phyloP scores from a whole-genome alignment of 2,113 vertebrate species.

The Phrynosoma blainvillii region DNA sequence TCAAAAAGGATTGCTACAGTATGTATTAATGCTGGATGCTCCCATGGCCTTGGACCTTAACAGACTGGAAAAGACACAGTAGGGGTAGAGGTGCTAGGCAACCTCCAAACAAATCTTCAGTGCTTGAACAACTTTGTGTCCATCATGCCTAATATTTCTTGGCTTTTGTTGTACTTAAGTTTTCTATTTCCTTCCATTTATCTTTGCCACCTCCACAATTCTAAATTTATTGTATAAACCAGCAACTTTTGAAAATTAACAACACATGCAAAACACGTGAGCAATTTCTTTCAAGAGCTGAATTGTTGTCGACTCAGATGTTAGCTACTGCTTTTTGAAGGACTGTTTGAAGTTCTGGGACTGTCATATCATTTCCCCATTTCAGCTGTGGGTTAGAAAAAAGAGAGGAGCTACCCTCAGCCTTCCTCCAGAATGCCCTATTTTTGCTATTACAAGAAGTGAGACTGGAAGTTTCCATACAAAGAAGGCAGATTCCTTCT shows the following conservation, averaged over 20 bases:
- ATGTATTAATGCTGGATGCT: background rate
- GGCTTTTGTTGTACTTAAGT: background rate
- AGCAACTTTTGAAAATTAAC: background rate
- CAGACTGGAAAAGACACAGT: background rate
- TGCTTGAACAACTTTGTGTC: background rate
- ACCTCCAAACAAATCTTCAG: background rate
- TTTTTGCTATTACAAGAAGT: background rate
- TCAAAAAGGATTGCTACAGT: background rate
- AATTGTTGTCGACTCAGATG: background rate
- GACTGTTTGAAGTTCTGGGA: conserved; percentile 3
- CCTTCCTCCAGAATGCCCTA: background rate
- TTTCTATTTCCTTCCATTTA: background rate
- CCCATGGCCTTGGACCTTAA: background rate
- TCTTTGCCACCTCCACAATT: background rate
- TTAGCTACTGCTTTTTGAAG: conserved; percentile 12
- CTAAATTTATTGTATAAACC: background rate
- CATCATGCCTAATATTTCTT: background rate
- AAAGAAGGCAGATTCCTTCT: background rate
- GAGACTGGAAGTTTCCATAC: background rate
- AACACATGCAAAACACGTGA: background rate
- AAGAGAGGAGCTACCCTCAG: background rate
- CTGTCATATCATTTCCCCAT: too few relatives aligned
- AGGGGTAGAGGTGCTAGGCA: background rate
- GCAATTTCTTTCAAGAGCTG: background rate
- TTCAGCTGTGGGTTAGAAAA: too few relatives aligned